Percentiles rank a stretch among this genome's conserved stretches.
phyloP scores from a whole-genome alignment of 2,113 vertebrate genomes.

The Rhabdornis inornatus region DNA sequence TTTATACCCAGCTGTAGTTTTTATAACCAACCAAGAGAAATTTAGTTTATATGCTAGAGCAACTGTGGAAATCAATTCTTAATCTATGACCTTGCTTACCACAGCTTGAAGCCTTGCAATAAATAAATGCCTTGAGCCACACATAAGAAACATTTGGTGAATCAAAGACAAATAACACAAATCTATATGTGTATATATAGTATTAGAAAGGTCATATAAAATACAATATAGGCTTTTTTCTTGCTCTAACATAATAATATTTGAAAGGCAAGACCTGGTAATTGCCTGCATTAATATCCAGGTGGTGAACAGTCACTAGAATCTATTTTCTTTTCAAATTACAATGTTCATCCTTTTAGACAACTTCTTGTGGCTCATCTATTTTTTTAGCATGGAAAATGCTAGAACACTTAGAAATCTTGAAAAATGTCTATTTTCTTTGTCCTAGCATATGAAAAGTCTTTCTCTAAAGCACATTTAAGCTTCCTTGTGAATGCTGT shows the following conservation, averaged over 20 bases:
- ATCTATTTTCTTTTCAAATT: conserved; percentile 1
- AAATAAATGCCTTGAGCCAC: conserved; percentile 53
- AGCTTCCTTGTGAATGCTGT: not conserved
- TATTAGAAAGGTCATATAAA: conserved; percentile 43
- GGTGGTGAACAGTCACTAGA: not conserved
- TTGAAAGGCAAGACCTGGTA: conserved; percentile 18
- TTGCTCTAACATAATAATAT: conserved; percentile 30
- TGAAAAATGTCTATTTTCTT: not conserved
- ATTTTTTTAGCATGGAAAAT: not conserved
- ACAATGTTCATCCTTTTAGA: not conserved
- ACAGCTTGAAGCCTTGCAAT: conserved; percentile 46
- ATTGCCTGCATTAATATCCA: conserved; percentile 42
- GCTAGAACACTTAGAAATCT: not conserved
- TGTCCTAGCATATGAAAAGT: not conserved
- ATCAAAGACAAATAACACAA: conserved; percentile 22
- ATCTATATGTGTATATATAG: not conserved
- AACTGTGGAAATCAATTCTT: conserved; percentile 55
- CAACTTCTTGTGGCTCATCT: not conserved
- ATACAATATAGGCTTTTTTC: conserved; percentile 27
- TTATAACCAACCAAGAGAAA: conserved; percentile 42
- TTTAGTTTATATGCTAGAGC: conserved; percentile 31
- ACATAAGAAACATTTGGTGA: conserved; percentile 34
- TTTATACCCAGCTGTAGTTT: conserved; percentile 9
- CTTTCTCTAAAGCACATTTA: not conserved
- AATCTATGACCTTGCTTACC: conserved; percentile 49